These are phyloP conservation scores for Eurystomus gularis DNA, from an alignment of 2,113 vertebrate species.

Conservation along the genomic window DNA sequence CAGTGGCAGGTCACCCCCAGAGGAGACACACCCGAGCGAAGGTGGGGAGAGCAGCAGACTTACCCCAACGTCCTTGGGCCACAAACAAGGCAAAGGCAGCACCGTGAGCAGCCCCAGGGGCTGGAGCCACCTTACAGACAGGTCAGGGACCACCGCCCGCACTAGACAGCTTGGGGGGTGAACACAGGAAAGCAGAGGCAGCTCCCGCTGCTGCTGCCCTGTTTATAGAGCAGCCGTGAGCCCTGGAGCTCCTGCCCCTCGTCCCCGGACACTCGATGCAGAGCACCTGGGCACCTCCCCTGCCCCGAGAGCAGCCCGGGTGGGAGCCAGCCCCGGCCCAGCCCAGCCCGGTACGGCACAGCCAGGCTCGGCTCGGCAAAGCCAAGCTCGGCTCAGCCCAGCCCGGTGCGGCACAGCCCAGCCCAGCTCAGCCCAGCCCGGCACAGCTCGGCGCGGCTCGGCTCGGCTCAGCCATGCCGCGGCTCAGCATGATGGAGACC, in stretches of 20 bases:
- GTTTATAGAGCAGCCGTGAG: not conserved
- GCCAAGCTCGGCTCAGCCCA: too few relatives aligned
- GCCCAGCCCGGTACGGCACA: too few relatives aligned
- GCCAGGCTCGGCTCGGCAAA: too few relatives aligned
- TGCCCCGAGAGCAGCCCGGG: not conserved
- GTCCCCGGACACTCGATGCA: rapidly evolving
- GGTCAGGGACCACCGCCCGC: not conserved
- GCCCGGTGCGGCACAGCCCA: too few relatives aligned
- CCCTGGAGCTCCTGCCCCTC: not conserved
- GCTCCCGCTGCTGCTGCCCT: not conserved
- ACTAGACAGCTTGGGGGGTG: rapidly evolving
- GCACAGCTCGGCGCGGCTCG: too few relatives aligned
- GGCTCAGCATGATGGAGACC: slow-evolving; percentile 35
- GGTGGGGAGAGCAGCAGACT: not conserved
- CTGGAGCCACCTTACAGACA: rapidly evolving
- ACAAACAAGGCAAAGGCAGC: not conserved
- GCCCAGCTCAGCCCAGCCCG: too few relatives aligned
- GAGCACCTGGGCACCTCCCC: not conserved
- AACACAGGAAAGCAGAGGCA: not conserved
- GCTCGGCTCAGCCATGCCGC: slow-evolving; percentile 69
- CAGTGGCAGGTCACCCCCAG: rapidly evolving
- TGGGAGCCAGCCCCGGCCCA: not conserved
- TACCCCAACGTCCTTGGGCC: not conserved
- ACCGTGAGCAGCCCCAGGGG: rapidly evolving
- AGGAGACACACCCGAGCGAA: not conserved